Evolutionary conservation across 2,888 invertebrate genomes (phyloP), one percentile per base, ranked within the genome.

Genomic region (Xestobium rufovillosum): DNA sequence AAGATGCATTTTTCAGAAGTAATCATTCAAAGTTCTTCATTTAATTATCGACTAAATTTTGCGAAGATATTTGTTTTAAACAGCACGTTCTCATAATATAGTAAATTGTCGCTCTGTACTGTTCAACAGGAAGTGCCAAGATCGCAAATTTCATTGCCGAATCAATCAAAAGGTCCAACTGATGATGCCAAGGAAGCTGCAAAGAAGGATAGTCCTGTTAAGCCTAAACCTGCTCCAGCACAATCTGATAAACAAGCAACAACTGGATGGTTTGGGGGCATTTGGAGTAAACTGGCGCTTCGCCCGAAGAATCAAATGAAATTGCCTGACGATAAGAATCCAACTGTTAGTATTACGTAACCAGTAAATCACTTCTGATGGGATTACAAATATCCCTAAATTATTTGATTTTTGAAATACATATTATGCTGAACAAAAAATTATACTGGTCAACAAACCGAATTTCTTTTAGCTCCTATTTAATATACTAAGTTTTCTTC

Each of bases 261-360:
- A 14, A 59, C 63, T 8, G 81, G 87, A 37, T 90, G 91, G 87
- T 82, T 92, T 57, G 88, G 88, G 43, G 88, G 89, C 33, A 73
- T 91, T 52, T 85, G 87, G 70, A 85, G 78, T 63, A 87, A 86
- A 66, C 71, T 90, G 40, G 75, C 85, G 12, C 73, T 84, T 35
- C 83, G 84, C 50, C 81, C 86, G 28, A 89, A 87, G 67, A 92
- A 91, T 72, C 91, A 92, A 73, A 92, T 92, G 90, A 91, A 86
- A 58, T 71, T 95, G 50, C 94, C 95, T 1, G 92, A 94, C 68
- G 94, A 95, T 68, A 91, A 83, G 64, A 85, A 94, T 70, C 91
- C 90, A 44, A 71, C 84, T 45, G 88, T 89, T 71, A 76, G 78
- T 70, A 48, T 28, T 27, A 33, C n/a, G 13, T 29, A 15, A 23